These are phyloP conservation scores for Pelusios castaneus DNA, from an alignment of 2,113 vertebrate species.

Conservation along the genomic window DNA sequence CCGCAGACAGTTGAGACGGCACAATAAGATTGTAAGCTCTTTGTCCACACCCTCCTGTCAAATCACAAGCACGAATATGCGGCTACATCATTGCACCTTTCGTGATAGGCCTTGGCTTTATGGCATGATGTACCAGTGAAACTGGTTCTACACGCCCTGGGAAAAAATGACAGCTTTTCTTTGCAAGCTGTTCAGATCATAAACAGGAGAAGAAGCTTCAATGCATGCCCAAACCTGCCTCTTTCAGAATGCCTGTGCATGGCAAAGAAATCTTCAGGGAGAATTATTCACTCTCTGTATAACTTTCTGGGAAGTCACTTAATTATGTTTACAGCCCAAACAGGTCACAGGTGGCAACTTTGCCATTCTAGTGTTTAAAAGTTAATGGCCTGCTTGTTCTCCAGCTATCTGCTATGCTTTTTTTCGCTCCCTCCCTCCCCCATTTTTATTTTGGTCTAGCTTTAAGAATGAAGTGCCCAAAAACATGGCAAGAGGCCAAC, in stretches of 20 bases:
- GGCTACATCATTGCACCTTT: neutral
- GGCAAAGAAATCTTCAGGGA: conserved; percentile 32
- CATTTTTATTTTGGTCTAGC: neutral
- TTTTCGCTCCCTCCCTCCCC: neutral
- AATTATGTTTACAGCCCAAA: neutral
- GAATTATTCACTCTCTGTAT: neutral
- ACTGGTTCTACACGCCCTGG: conserved; percentile 82
- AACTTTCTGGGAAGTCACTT: neutral
- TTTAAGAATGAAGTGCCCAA: conserved; percentile 46
- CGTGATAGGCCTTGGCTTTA: conserved; percentile 1
- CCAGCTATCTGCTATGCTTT: neutral
- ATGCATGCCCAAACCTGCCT: conserved; percentile 73
- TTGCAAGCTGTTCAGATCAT: conserved; percentile 51
- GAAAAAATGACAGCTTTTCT: conserved; percentile 76
- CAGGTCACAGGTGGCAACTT: neutral
- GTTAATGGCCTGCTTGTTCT: neutral
- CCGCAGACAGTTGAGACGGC: neutral
- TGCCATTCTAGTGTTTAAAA: neutral
- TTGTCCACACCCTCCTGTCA: conserved; percentile 20
- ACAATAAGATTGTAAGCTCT: neutral
- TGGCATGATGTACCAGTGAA: conserved; percentile 62
- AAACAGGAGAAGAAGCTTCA: conserved; percentile 63
- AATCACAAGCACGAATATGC: neutral
- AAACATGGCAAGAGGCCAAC: conserved; percentile 72
- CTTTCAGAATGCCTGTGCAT: conserved; percentile 15